A percentile compares a stretch with the other conserved stretches of the same genome.
Evolutionary conservation across 2,797 vertebrate species (phyloP).

Genomic region (Saxicola maurus): DNA sequence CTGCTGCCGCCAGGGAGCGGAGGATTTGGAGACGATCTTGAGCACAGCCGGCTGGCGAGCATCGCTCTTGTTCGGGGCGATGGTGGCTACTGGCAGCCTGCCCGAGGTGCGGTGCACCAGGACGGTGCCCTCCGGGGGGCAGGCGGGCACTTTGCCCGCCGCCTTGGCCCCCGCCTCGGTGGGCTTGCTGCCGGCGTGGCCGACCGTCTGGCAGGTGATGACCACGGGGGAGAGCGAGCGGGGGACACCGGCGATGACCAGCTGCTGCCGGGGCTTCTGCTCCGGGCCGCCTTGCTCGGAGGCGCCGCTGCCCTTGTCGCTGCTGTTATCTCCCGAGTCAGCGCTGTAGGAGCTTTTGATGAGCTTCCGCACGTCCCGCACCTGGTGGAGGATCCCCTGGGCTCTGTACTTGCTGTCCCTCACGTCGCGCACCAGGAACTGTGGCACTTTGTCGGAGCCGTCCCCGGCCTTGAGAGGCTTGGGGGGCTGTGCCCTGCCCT

Average conservation of each 20-base stretch:
- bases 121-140: constrained; percentile 71
- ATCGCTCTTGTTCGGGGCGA: constrained; percentile 74
- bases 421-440: constrained; percentile 89
- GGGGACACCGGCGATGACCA: constrained; percentile 62
- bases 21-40: constrained; percentile 77
- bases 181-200: constrained; percentile 71
- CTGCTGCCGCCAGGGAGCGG: constrained; percentile 77
- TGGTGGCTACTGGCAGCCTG: constrained; percentile 69
- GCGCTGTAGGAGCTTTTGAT: constrained; percentile 89
- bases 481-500: constrained; percentile 66
- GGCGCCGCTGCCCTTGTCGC: constrained; percentile 69
- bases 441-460: constrained; percentile 82
- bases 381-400: constrained; percentile 89
- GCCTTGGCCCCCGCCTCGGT: constrained; percentile 9
- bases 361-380: constrained; percentile 92
- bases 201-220: constrained; percentile 90
- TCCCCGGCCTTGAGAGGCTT: constrained; percentile 73
- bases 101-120: constrained; percentile 72
- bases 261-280: constrained; percentile 70
- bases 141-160: constrained; percentile 21
- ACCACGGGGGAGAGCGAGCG: constrained; percentile 82
- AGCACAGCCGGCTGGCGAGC: constrained; percentile 75
- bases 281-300: constrained; percentile 72
- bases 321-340: constrained; percentile 81
- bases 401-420: constrained; percentile 85